Evolutionary conservation across 2,113 vertebrate genomes (phyloP), one percentile per base, ranked within the genome.

Genomic region (Ramphastos sulfuratus): DNA sequence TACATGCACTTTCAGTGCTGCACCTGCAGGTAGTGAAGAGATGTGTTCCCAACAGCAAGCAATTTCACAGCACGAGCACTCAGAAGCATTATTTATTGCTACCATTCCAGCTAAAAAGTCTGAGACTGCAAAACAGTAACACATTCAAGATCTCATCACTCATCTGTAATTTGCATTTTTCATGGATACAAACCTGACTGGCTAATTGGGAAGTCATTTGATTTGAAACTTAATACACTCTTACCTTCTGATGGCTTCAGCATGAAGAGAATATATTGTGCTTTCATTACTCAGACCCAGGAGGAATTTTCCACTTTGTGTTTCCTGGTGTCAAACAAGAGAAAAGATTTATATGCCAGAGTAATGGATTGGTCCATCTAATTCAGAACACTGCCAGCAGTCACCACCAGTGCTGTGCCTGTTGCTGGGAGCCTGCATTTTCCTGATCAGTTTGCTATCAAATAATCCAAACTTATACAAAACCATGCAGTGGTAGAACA

Each of bases 121-220:
- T 89, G 92, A 94, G 77, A 71, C 58, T 94, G 69, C 82, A 83
- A 92, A 83, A 89, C 19, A 70, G 64, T 82, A 76, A 66, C 67
- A 58, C 66, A 50, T 82, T 82, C 90, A 85, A 87, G 88, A 92
- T 85, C 79, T 80, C 61, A 95, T 94, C 33, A 52, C 27, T 89
- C 79, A 94, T 83, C 46, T 85, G 54, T 86, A 91, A 93, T 93
- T 93, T 96, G 59, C 74, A 90, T 93, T 95, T 88, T 83, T 90
- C 76, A 92, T 72, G 73, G 64, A 80, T 80, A 75, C 59, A 92
- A 70, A 93, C 64, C 75, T 86, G 65, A 39, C 42, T 92, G 88
- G 54, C 87, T 93, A 94, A 92, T 72, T 89, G 52, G 42, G 71
- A 91, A 93, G 37, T 59, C 48, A 12, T 94, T 90, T 94, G 24